Conservation (phyloP, 64 coral and sea anemone genomes). For the Trachythela sp. region DNA sequence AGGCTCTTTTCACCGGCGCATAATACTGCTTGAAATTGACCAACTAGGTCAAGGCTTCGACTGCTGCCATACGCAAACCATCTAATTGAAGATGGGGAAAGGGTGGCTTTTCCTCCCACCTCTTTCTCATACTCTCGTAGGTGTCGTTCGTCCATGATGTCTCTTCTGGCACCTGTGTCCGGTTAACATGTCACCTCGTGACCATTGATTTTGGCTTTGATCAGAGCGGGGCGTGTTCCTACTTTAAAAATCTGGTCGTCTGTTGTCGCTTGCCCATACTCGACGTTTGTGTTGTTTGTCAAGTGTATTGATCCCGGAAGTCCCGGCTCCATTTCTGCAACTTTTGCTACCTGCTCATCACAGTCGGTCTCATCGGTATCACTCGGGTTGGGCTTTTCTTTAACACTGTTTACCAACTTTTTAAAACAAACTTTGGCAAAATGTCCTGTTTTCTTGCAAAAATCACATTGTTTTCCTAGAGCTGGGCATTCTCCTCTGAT, state of each 20-base stretch:
- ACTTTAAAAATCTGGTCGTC: constrained; percentile 16
- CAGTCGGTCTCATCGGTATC: background rate
- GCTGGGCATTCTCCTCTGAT: background rate
- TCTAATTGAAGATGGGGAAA: background rate
- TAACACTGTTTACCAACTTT: background rate
- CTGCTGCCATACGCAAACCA: constrained; percentile 15
- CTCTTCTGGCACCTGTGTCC: background rate
- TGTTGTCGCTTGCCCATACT: constrained; percentile 9
- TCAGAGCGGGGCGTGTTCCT: background rate
- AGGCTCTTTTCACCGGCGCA: background rate
- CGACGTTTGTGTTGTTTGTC: background rate
- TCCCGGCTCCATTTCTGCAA: background rate
- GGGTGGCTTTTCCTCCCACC: background rate
- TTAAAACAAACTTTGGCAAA: background rate
- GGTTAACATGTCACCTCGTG: constrained; percentile 1
- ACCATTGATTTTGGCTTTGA: background rate
- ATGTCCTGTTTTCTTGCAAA: background rate
- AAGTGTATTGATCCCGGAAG: too few relatives aligned
- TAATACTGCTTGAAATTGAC: background rate
- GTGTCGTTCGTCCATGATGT: constrained; percentile 19
- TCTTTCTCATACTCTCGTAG: constrained; percentile 8
- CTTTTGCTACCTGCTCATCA: background rate
- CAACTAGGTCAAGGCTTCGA: background rate
- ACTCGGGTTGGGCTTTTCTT: background rate
- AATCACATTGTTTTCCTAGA: background rate